Percentiles rank a stretch among this genome's conserved stretches.
phyloP scores from a whole-genome alignment of 2,113 vertebrate genomes.

The Tautogolabrus adspersus region DNA sequence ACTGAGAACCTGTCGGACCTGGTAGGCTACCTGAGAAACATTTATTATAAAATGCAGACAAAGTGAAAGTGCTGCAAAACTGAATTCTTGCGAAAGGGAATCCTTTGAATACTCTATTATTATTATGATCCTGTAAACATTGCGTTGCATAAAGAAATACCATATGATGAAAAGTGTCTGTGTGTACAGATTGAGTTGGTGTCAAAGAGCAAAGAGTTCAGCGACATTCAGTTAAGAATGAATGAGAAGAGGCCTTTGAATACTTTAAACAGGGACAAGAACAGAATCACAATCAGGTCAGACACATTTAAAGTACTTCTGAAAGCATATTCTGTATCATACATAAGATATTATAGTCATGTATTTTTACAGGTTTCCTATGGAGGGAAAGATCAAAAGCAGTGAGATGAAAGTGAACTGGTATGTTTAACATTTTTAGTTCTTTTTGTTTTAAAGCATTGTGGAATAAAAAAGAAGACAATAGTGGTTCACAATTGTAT shows the following conservation, averaged over 20 bases:
- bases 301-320: background rate
- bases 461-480: background rate
- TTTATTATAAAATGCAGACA: no score
- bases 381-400: conserved; percentile 96
- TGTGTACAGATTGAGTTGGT: conserved; percentile 88
- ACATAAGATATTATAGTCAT: background rate
- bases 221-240: conserved; percentile 90
- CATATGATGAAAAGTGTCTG: background rate
- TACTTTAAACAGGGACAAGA: conserved; percentile 92
- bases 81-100: background rate
- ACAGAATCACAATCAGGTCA: conserved; percentile 93
- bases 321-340: background rate
- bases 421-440: conserved; percentile 76
- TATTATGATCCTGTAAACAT: background rate
- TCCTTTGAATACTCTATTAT: background rate
- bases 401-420: conserved; percentile 99
- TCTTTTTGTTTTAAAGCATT: background rate
- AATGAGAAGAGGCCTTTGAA: conserved; percentile 94
- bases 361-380: conserved; percentile 88
- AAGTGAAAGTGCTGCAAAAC: background rate
- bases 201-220: conserved; percentile 91
- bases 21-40: conserved; percentile 79
- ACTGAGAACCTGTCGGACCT: conserved; percentile 91
- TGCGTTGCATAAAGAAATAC: background rate
- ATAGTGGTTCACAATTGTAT: background rate